Evolutionary conservation across 2,888 invertebrate species (phyloP), one percentile per base, ranked within the genome.

Genomic region (Eupithecia dodoneata): DNA sequence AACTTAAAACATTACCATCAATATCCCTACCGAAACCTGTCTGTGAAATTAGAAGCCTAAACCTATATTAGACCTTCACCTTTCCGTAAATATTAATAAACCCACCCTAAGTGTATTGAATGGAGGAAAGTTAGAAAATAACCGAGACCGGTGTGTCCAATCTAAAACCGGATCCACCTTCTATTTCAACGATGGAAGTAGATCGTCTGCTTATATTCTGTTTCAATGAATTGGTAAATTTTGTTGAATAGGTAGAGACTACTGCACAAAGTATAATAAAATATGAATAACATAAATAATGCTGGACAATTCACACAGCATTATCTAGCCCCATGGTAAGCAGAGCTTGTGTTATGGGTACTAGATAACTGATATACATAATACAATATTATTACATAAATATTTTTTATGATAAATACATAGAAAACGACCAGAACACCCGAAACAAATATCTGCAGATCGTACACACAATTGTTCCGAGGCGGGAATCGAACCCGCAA

Each of bases 41-140:
- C 63, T 12, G 63, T 63, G 63, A 30, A 30, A 63, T 63, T 63
- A 63, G 63, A 63, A 30, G 30, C 73, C 71, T 66, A 66, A 74
- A 74, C 69, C 71, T 69, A 74, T 74, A 77, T 63, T 72, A 59
- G 44, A 12, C 67, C 66, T 66, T 74, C 71, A 74, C 74, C 66
- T 76, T 76, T 73, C 52, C 42, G 15, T 67, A 12, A 65, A 75
- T 71, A 45, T 55, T 18, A 55, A 70, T 59, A 74, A 75, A 18
- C n/a, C 4, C 45, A 12, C 69, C 69, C 72, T 65, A 65, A 73
- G 55, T 71, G 41, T 66, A 66, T 66, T 66, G 42, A 42, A 66
- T 66, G 41, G 52, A 71, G 59, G 73, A 63, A 73, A 73, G 73
- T 73, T 73, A 71, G 47, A 73, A 72, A 73, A 73, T 59, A 63